These are phyloP conservation scores for Rosalia funebris DNA, from an alignment of 2,888 invertebrate genomes.

Conservation along the genomic window DNA sequence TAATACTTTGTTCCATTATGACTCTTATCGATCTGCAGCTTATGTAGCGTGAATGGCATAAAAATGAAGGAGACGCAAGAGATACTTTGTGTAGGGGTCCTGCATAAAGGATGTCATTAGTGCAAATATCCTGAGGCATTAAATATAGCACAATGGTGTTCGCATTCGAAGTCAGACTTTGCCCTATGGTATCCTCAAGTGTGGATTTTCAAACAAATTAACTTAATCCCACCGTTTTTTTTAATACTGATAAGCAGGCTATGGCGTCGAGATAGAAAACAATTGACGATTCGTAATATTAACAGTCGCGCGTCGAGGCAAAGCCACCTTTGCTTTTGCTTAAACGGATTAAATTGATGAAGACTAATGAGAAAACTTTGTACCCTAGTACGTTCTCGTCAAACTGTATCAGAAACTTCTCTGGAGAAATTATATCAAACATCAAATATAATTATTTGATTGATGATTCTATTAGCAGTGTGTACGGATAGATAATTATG, in stretches of 20 bases:
- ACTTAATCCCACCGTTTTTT: too few species aligned
- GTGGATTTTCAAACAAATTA: too few species aligned
- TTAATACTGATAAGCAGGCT: too few species aligned
- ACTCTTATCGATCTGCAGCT: slow-evolving; percentile 40
- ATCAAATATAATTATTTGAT: slow-evolving; percentile 40
- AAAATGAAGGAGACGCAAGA: slow-evolving; percentile 54
- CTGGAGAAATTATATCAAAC: slow-evolving; percentile 33
- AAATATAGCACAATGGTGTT: slow-evolving; percentile 23
- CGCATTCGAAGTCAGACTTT: slow-evolving; percentile 8
- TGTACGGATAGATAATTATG: neutral
- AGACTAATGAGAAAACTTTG: slow-evolving; percentile 50
- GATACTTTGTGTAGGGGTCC: slow-evolving; percentile 54
- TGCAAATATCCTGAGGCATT: slow-evolving; percentile 54
- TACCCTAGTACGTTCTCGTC: slow-evolving; percentile 31
- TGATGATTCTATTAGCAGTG: slow-evolving; percentile 35
- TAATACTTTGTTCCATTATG: slow-evolving; percentile 19
- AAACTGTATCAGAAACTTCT: slow-evolving; percentile 33
- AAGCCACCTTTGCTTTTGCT: slow-evolving; percentile 10
- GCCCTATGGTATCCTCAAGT: too few species aligned
- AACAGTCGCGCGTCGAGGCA: too few species aligned
- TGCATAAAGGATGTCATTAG: slow-evolving; percentile 59
- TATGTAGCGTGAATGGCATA: slow-evolving; percentile 52
- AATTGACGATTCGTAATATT: neutral
- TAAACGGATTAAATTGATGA: slow-evolving; percentile 42
- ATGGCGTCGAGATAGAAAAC: too few species aligned